These are phyloP conservation scores for Cosmia pyralina DNA, from an alignment of 2,888 invertebrate species.

Conservation along the genomic window DNA sequence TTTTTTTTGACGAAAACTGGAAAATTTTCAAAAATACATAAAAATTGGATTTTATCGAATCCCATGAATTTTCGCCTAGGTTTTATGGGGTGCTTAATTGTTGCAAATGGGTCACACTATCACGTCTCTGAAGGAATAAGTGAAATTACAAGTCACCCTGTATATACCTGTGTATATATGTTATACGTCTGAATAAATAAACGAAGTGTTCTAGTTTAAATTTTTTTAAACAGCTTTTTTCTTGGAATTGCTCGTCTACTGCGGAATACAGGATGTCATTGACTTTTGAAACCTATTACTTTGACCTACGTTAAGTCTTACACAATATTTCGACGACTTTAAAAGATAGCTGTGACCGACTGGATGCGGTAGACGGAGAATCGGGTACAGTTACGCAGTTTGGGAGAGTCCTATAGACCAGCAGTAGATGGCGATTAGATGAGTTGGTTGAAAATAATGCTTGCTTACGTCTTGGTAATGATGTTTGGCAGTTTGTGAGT, in stretches of 20 bases:
- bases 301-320: not conserved
- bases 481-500: constrained; percentile 91
- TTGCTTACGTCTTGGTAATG: constrained; percentile 86
- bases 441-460: not conserved
- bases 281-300: constrained; percentile 4
- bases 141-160: too few species aligned
- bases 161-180: too few species aligned
- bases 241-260: not conserved
- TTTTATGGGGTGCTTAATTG: too few species aligned
- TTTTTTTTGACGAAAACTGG: too few species aligned
- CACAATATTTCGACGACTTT: not conserved
- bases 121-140: too few species aligned
- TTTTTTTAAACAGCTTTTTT: not conserved
- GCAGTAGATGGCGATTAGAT: too few species aligned
- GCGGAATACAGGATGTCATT: not conserved
- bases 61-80: too few species aligned
- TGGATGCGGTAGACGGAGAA: not conserved
- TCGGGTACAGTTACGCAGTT: not conserved
- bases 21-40: too few species aligned
- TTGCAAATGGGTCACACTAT: too few species aligned
- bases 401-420: not conserved
- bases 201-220: constrained; percentile 19
- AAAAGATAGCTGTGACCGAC: not conserved
- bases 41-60: too few species aligned
- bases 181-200: constrained; percentile 34